A percentile compares a stretch with the other conserved stretches of the same genome.
Conservation (phyloP, 2,888 invertebrate species). For the Aproaerema taeniolella region DNA sequence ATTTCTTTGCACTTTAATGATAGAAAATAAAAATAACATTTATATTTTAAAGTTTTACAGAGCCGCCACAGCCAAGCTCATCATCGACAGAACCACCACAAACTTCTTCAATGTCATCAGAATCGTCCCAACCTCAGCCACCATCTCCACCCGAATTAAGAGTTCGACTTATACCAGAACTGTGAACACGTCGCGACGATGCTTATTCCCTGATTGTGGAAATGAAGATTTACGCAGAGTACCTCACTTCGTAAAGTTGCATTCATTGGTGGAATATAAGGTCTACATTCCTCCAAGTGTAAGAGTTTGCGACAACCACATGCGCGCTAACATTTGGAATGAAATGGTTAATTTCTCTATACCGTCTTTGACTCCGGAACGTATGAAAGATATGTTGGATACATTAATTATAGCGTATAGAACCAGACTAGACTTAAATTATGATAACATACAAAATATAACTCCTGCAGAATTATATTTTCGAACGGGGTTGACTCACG, state of each 20-base stretch:
- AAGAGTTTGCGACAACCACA: neutral
- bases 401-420: neutral
- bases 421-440: neutral
- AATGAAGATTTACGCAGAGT: neutral
- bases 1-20: too few relatives aligned
- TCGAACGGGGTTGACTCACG: neutral
- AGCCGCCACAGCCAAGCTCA: too few relatives aligned
- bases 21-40: too few relatives aligned
- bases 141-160: too few relatives aligned
- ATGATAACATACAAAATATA: neutral
- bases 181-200: slow-evolving; percentile 19
- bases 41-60: too few relatives aligned
- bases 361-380: neutral
- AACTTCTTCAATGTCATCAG: too few relatives aligned
- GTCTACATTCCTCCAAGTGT: neutral
- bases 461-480: neutral
- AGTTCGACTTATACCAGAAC: too few relatives aligned
- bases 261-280: neutral
- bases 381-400: neutral
- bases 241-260: neutral
- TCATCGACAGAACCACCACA: too few relatives aligned
- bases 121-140: too few relatives aligned
- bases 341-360: neutral
- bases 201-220: slow-evolving; percentile 2
- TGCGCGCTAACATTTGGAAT: neutral